These are phyloP conservation scores for Prosopocoilus inquinatus DNA, from an alignment of 2,888 invertebrate species.

Conservation along the genomic window DNA sequence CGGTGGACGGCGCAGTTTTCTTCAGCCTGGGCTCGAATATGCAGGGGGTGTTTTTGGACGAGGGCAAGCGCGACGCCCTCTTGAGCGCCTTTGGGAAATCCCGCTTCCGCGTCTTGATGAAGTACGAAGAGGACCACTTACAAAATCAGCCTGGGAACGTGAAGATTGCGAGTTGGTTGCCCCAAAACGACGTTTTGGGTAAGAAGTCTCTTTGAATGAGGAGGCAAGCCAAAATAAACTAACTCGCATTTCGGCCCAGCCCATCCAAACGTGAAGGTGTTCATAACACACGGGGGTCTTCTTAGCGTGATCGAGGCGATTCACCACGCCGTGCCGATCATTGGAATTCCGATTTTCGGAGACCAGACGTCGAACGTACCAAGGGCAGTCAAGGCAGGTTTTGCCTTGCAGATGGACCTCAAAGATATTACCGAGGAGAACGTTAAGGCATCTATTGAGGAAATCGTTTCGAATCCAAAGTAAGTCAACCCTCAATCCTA, in stretches of 20 bases:
- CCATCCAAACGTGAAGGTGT: conserved; percentile 13
- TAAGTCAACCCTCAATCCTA: too few species aligned
- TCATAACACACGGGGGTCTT: conserved; percentile 20
- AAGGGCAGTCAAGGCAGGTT: conserved; percentile 10
- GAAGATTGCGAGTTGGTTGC: conserved; percentile 47
- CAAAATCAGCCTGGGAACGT: conserved; percentile 48
- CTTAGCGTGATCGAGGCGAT: conserved; percentile 19
- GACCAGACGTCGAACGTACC: conserved; percentile 18
- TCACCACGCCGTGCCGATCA: conserved; percentile 12
- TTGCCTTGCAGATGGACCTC: background rate
- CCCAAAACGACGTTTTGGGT: conserved; percentile 43
- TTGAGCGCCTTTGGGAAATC: conserved; percentile 57
- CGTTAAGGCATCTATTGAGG: too few species aligned
- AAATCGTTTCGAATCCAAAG: too few species aligned
- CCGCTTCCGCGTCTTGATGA: conserved; percentile 55
- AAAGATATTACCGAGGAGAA: too few species aligned
- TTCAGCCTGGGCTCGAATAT: conserved; percentile 62
- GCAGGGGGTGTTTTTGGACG: conserved; percentile 54
- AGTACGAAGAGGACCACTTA: conserved; percentile 51
- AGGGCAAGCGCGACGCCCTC: conserved; percentile 53
- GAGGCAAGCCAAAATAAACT: too few species aligned
- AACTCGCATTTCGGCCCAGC: conserved; percentile 1
- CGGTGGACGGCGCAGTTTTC: conserved; percentile 56
- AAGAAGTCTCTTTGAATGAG: background rate
- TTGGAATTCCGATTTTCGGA: conserved; percentile 18